Evolutionary conservation across 2,797 vertebrate species (phyloP).

Genomic region (Dryobates pubescens): DNA sequence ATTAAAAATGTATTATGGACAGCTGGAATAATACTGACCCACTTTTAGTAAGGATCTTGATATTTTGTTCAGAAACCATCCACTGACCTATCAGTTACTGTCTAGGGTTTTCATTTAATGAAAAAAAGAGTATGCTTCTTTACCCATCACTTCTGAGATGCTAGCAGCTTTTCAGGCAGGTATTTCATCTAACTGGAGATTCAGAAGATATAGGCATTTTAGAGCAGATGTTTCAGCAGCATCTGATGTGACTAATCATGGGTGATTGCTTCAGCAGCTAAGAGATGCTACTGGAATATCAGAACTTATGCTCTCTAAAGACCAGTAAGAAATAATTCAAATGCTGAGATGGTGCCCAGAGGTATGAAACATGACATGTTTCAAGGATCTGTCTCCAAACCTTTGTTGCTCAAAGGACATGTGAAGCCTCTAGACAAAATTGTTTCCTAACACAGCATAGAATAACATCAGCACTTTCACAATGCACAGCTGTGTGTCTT

Average conservation of each 20-base stretch:
- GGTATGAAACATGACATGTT: background rate
- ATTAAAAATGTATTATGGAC: background rate
- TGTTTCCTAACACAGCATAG: conserved; percentile 9
- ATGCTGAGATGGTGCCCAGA: background rate
- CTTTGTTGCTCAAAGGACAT: conserved; percentile 10
- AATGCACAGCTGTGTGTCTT: conserved; percentile 36
- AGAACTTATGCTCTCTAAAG: conserved; percentile 3
- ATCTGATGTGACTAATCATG: background rate
- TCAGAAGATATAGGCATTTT: background rate
- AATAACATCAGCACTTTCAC: conserved; percentile 18
- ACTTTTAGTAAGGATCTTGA: background rate
- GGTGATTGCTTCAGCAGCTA: background rate
- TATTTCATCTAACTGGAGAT: background rate
- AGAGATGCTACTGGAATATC: background rate
- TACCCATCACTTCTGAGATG: background rate
- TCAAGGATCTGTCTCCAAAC: conserved; percentile 4
- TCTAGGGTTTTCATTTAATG: background rate
- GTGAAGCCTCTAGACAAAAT: conserved; percentile 32
- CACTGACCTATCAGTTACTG: background rate
- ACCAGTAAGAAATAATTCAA: background rate
- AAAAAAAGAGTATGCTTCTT: background rate
- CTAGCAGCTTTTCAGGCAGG: background rate
- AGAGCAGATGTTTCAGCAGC: background rate
- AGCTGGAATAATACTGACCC: background rate
- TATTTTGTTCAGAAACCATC: background rate